Base-by-base conservation (phyloP, 2,113 vertebrate species). In the Corythornis vintsioides region DNA sequence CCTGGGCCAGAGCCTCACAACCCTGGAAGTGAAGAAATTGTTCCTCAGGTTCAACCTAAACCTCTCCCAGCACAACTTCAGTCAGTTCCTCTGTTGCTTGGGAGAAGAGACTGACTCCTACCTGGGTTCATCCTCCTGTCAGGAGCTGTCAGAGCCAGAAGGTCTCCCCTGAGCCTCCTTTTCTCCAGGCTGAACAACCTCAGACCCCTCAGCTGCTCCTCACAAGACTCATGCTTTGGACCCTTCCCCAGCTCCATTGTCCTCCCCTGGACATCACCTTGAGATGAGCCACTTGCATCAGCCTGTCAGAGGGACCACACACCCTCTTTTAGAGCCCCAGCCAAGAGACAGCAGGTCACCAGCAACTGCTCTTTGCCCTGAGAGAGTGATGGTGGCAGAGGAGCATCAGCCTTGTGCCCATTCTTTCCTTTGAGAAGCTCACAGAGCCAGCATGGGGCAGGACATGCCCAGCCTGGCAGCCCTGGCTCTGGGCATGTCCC, bases 371-470 rank as follows among this genome's bases (percentile, higher is more conserved):
- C 26, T 56, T 74, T 61, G 60, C 31, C 28, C 40, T 8, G 13
- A 0, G 4, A 86, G 48, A 35, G 19, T 45, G 89, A 33, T 18
- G 42, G 43, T 0, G 8, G 42, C 0, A 7, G 55, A 25, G 40
- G 33, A 61, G 33, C 1, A 1, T 43, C 9, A 2, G 18, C 53
- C 25, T 21, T 3, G 3, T 3, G 19, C 50, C 56, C 2, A 0
- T 33, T 29, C 70, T 26, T 53, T 52, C 50, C n/a, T 48, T 38
- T n/a, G 29, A 19, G 1, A 65, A 70, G 10, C 0, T 1, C 38
- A 47, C 0, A 3, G 86, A 60, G 75, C 50, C 0, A 3, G n/a
- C 20, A 4, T 1, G 7, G 57, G 42, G 70, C 24, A 60, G 76
- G 76, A 76, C 3, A 0, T 61, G 57, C 17, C 52, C 77, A 70